Conservation (phyloP, 2,113 vertebrate species). For the Fregata magnificens region DNA sequence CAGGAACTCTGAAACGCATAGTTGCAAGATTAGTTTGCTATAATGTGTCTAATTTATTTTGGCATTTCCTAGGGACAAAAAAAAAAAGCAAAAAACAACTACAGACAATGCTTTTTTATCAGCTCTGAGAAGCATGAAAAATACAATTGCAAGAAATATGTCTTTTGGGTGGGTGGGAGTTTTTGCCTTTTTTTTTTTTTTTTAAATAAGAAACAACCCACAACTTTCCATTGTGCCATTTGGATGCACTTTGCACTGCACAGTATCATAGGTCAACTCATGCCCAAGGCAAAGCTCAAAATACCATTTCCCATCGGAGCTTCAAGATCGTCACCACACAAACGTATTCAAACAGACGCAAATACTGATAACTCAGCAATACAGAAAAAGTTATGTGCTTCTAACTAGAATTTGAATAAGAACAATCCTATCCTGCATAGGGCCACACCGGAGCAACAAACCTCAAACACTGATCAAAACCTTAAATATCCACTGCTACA, state of each 20-base stretch:
- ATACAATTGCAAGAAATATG: neutral
- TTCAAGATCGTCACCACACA: neutral
- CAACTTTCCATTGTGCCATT: neutral
- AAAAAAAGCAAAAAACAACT: neutral
- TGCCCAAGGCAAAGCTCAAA: neutral
- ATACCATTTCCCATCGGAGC: neutral
- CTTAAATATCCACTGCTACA: neutral
- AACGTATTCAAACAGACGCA: neutral
- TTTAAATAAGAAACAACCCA: neutral
- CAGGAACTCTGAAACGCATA: rapidly evolving
- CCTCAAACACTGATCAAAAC: neutral
- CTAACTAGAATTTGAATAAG: neutral
- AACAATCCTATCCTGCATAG: neutral
- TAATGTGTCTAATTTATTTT: neutral
- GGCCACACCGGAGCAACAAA: neutral
- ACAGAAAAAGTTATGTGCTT: neutral
- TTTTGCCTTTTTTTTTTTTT: neutral
- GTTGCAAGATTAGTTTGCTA: neutral
- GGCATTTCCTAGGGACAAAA: neutral
- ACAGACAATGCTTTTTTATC: neutral
- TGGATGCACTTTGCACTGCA: neutral
- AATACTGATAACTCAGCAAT: neutral
- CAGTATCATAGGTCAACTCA: neutral
- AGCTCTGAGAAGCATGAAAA: neutral
- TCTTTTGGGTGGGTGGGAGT: neutral